These are phyloP conservation scores for Limnephilus lunatus DNA, from an alignment of 2,888 invertebrate genomes.

Conservation along the genomic window DNA sequence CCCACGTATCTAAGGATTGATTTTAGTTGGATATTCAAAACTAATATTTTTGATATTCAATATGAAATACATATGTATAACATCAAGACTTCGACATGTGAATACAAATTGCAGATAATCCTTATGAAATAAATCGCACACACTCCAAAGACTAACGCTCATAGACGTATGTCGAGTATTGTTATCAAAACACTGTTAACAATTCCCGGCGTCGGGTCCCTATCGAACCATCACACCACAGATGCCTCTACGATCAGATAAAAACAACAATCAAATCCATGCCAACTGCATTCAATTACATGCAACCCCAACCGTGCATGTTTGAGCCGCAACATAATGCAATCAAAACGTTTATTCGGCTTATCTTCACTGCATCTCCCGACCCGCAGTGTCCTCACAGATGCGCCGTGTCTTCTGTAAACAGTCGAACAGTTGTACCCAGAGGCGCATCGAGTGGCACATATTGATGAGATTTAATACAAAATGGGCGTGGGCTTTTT, in stretches of 20 bases:
- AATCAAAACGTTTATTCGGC: constrained; percentile 59
- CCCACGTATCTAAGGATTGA: too few species aligned
- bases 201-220: neutral
- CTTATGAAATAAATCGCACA: neutral
- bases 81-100: neutral
- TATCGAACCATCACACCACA: constrained; percentile 48
- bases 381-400: constrained; percentile 25
- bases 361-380: constrained; percentile 59
- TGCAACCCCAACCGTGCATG: constrained; percentile 49
- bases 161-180: neutral
- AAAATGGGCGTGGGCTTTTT: neutral
- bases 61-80: neutral
- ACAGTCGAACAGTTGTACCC: neutral
- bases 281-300: constrained; percentile 50
- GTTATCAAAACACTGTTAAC: neutral
- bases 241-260: constrained; percentile 51
- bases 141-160: neutral
- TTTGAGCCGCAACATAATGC: constrained; percentile 53
- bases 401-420: constrained; percentile 18
- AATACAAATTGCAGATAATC: neutral
- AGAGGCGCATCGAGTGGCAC: neutral
- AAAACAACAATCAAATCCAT: constrained; percentile 40
- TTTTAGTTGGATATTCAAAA: too few species aligned
- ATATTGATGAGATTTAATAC: neutral
- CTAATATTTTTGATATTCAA: too few species aligned